Conservation (phyloP, 2,888 invertebrate species). For the Temnothorax ravouxi region DNA sequence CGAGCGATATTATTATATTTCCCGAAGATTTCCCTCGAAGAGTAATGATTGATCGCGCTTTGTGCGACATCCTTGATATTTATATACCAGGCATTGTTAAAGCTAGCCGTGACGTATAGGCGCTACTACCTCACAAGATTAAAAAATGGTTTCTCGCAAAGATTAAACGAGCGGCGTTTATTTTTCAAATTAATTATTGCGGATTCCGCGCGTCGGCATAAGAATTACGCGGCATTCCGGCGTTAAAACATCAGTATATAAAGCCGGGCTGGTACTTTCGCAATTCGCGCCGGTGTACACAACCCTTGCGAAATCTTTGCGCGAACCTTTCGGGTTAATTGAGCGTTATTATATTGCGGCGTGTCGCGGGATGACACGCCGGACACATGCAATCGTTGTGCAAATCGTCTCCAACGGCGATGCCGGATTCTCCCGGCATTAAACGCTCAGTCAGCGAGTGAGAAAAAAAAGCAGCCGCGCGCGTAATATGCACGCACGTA, state of each 20-base stretch:
- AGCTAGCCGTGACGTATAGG: background rate
- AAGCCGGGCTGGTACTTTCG: conserved; percentile 17
- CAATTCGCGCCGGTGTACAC: conserved; percentile 23
- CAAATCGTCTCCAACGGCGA: conserved; percentile 46
- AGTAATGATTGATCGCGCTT: conserved; percentile 33
- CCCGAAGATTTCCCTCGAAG: conserved; percentile 11
- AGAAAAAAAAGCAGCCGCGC: background rate
- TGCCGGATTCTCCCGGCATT: conserved; percentile 44
- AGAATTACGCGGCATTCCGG: conserved; percentile 30
- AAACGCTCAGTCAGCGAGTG: conserved; percentile 20
- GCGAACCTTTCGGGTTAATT: conserved; percentile 51
- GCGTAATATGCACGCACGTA: conserved; percentile 38
- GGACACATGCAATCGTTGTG: conserved; percentile 53
- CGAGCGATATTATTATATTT: conserved; percentile 39
- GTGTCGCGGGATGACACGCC: conserved; percentile 49
- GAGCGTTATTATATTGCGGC: conserved; percentile 53
- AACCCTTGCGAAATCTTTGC: conserved; percentile 34
- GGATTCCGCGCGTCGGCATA: conserved; percentile 14
- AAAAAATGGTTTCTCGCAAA: conserved; percentile 17
- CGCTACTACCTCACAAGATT: background rate
- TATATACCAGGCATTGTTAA: conserved; percentile 7
- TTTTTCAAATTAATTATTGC: conserved; percentile 54
- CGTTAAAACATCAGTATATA: conserved; percentile 25
- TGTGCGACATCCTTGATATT: conserved; percentile 33
- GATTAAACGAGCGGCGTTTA: conserved; percentile 30